Evolutionary conservation across 1,140 invertebrate genomes (phyloP).

Genomic region (Cotesia typhae): DNA sequence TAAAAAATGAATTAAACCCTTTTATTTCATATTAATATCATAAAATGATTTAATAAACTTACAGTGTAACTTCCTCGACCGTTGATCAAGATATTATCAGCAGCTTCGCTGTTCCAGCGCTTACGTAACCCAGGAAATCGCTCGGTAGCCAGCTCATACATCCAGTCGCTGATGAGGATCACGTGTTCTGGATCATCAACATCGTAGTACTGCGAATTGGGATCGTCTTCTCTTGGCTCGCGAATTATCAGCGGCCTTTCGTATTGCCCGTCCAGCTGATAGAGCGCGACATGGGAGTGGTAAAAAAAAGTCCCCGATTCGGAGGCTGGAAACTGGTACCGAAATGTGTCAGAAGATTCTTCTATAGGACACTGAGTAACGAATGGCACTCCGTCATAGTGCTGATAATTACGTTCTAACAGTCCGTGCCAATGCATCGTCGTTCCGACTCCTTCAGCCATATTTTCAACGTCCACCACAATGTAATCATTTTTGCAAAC

Average conservation of each 20-base stretch:
- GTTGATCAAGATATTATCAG: constrained; percentile 83
- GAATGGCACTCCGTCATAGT: constrained; percentile 69
- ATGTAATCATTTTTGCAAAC: constrained; percentile 67
- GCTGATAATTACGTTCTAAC: constrained; percentile 48
- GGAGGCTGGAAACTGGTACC: constrained; percentile 51
- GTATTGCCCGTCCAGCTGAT: constrained; percentile 49
- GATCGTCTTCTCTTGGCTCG: constrained; percentile 29
- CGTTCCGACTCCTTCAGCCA: constrained; percentile 28
- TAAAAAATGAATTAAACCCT: neutral
- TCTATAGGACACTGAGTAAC: constrained; percentile 70
- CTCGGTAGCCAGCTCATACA: constrained; percentile 72
- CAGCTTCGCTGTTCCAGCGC: constrained; percentile 79
- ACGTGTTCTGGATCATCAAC: constrained; percentile 68
- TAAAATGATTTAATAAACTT: neutral
- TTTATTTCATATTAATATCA: neutral
- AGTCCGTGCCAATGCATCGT: constrained; percentile 55
- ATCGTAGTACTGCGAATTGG: constrained; percentile 50
- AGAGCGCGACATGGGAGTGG: constrained; percentile 60
- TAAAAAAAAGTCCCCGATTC: constrained; percentile 66
- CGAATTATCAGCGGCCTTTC: constrained; percentile 40
- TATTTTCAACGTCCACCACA: constrained; percentile 65
- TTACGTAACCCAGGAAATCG: constrained; percentile 79
- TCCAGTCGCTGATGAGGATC: constrained; percentile 81
- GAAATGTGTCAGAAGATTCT: constrained; percentile 46
- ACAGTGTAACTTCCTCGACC: constrained; percentile 73